phyloP scores from a whole-genome alignment of 2,888 invertebrate genomes.

The Bruchidius siliquastri region DNA sequence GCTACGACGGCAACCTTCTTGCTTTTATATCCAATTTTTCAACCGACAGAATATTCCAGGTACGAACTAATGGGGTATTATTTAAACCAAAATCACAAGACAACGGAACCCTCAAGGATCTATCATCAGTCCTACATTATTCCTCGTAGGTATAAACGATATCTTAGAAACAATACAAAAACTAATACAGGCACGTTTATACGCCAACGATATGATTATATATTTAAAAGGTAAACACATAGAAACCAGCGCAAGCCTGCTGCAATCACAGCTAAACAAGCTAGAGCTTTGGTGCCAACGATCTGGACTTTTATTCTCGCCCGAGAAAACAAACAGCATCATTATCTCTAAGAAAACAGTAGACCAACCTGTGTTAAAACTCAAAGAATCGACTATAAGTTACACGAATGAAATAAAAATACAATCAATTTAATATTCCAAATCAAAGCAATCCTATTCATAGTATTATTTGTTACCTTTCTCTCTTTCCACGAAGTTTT shows the following conservation, averaged over 20 bases:
- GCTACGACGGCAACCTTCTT: constrained; percentile 9
- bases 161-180: constrained; percentile 3
- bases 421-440: too few species aligned
- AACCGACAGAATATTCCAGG: constrained; percentile 5
- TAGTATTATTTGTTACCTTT: neutral
- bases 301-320: neutral
- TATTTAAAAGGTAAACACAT: constrained; percentile 5
- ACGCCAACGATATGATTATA: constrained; percentile 7
- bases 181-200: constrained; percentile 7
- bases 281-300: neutral
- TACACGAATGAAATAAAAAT: too few species aligned
- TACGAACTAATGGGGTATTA: constrained; percentile 8
- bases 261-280: neutral
- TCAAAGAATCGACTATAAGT: too few species aligned
- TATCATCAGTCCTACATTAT: constrained; percentile 8
- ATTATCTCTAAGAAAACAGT: too few species aligned
- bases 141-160: constrained; percentile 13
- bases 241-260: neutral
- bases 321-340: neutral
- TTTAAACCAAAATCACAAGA: constrained; percentile 3
- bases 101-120: constrained; percentile 16
- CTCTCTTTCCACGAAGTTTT: neutral
- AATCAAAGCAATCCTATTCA: neutral
- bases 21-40: constrained; percentile 14
- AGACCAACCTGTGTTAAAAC: too few species aligned